phyloP scores from a whole-genome alignment of 2,797 vertebrate genomes.

The Oceanodroma leucorhoa region DNA sequence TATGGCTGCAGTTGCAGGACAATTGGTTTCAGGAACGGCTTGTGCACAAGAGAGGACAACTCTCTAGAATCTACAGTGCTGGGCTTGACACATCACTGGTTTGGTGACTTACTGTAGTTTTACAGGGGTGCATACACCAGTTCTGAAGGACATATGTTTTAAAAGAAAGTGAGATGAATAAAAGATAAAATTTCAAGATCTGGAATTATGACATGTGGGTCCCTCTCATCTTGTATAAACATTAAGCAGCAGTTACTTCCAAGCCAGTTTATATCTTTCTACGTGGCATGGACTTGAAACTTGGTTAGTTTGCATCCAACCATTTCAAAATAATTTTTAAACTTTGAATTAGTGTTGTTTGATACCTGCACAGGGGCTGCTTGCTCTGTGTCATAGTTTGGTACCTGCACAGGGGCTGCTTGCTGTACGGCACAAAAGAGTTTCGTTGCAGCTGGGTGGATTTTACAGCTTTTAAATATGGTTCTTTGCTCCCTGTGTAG shows the following conservation, averaged over 20 bases:
- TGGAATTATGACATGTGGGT: accelerated
- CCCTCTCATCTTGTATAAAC: background rate
- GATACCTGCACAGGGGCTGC: background rate
- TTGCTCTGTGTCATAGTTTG: background rate
- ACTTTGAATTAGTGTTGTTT: background rate
- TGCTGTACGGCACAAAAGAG: background rate
- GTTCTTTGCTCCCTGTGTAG: background rate
- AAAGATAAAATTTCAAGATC: background rate
- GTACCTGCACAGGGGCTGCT: background rate
- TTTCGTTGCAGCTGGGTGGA: background rate
- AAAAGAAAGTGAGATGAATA: background rate
- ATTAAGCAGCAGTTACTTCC: background rate
- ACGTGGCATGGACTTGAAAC: background rate
- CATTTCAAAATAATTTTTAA: background rate
- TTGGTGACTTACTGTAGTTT: background rate
- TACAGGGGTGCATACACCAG: accelerated
- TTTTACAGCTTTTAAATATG: background rate
- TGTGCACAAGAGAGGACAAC: background rate
- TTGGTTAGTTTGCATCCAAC: background rate
- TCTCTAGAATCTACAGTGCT: background rate
- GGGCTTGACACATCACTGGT: background rate
- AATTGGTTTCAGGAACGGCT: background rate
- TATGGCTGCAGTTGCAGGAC: background rate
- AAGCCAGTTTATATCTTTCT: background rate
- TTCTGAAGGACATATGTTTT: background rate